phyloP scores from a whole-genome alignment of 2,888 invertebrate genomes.

The Osmoderma eremita region DNA sequence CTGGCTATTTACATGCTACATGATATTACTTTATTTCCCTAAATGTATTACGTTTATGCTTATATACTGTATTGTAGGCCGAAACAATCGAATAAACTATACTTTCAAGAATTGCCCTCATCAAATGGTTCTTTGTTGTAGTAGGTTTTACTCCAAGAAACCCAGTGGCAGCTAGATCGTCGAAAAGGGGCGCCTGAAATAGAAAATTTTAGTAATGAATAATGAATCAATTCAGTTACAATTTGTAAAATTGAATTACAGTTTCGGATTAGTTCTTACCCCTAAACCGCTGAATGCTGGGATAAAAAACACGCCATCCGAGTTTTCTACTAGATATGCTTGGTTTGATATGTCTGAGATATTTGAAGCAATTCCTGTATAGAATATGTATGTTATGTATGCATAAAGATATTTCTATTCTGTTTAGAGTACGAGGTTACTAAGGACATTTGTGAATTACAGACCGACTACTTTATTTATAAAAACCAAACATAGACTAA shows the following conservation, averaged over 20 bases:
- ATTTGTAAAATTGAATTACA: too few relatives aligned
- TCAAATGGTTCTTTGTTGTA: conserved; percentile 80
- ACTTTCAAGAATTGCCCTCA: conserved; percentile 86
- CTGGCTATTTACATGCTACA: not conserved
- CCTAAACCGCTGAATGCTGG: conserved; percentile 91
- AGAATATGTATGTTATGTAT: too few relatives aligned
- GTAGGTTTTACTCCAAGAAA: conserved; percentile 82
- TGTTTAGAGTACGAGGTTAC: too few relatives aligned
- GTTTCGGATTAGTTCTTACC: conserved; percentile 67
- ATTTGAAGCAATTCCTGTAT: conserved; percentile 21
- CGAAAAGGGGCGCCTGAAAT: conserved; percentile 86
- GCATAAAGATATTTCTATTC: too few relatives aligned
- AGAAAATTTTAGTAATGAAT: not conserved
- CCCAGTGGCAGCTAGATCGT: conserved; percentile 83
- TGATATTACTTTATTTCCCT: conserved; percentile 51
- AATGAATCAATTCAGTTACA: not conserved
- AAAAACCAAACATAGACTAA: too few relatives aligned
- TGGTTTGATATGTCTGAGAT: conserved; percentile 70
- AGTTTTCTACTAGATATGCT: conserved; percentile 74
- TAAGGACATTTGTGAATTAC: too few relatives aligned
- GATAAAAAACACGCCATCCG: conserved; percentile 85
- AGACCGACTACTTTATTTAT: too few relatives aligned
- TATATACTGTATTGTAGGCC: conserved; percentile 76
- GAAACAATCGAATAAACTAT: conserved; percentile 84
- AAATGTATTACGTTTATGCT: conserved; percentile 65